Base-by-base conservation (phyloP, 2,113 vertebrate species). In the Hiodon alosoides region DNA sequence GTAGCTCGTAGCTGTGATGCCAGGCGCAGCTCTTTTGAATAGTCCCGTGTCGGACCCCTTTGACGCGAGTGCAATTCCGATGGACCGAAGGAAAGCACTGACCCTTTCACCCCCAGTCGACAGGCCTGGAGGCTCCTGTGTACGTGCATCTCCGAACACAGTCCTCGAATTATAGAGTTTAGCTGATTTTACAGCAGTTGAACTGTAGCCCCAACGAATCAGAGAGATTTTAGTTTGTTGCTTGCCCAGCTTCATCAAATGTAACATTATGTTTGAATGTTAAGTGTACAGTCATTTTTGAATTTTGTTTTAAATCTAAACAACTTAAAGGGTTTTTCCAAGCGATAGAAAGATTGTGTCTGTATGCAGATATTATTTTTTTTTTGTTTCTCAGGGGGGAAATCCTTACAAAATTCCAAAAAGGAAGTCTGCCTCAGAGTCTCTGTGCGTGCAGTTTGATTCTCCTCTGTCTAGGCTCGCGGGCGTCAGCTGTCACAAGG, bases 401-500 rank as follows among this genome's bases (percentile, higher is more conserved):
- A 77, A 71, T 9, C 59, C 81, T 0, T 90, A 84, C 53, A 88
- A 79, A 79, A 87, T 89, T 61, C 87, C 87, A 0, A 90, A 85
- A 82, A 89, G 81, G 72, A 89, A 84, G 60, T 80, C 75, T 3
- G 3, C 53, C 0, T 7, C 58, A 0, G 78, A 53, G 4, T 53
- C 82, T 7, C 31, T 73, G 68, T 61, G 55, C 48, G 0, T 79
- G 10, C 70, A 77, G 7, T 68, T 79, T 77, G 85, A 75, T 51
- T 91, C 90, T 0, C 88, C 89, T 0, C 78, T 90, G 65, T 81
- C 86, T 8, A 76, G 79, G 57, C 81, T 90, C 46, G 5, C 57
- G 31, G 31, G 31, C 31, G 31, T 31, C 9, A 53, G 61, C 2
- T 57, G 64, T 0, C 5, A 68, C 1, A 80, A 85, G 83, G 87